Percentiles rank a stretch among this genome's conserved stretches.
phyloP scores from a whole-genome alignment of 2,113 vertebrate genomes.

The Benitochromis conjunctus region DNA sequence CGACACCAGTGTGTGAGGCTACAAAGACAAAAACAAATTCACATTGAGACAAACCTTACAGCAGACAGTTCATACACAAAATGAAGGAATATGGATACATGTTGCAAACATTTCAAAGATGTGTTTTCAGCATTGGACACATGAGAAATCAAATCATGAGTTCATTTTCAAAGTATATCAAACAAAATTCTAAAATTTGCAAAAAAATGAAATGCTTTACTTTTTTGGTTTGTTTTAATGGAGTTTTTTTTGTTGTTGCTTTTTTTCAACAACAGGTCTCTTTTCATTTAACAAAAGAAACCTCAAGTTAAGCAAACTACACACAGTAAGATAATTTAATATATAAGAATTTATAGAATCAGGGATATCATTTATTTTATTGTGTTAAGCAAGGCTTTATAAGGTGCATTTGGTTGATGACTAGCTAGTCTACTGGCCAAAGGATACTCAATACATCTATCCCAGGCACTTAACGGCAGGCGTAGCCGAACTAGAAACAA shows the following conservation, averaged over 20 bases:
- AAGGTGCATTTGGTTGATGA: conserved; percentile 21
- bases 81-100: conserved; percentile 42
- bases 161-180: neutral
- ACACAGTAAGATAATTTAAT: neutral
- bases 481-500: neutral
- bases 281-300: neutral
- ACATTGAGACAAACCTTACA: conserved; percentile 46
- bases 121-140: conserved; percentile 28
- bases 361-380: neutral
- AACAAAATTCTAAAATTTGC: neutral
- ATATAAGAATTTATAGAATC: neutral
- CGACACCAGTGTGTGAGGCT: conserved; percentile 35
- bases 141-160: neutral
- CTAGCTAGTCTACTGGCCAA: conserved; percentile 29
- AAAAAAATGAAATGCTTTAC: neutral
- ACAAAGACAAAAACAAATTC: conserved; percentile 28
- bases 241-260: neutral
- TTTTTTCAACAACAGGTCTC: neutral
- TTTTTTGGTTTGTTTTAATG: neutral
- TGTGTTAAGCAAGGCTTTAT: conserved; percentile 1
- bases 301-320: neutral
- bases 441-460: conserved; percentile 24
- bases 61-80: conserved; percentile 54
- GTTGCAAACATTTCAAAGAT: conserved; percentile 38
- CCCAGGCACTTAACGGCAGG: conserved; percentile 56